Evolutionary conservation across 2,113 vertebrate species (phyloP).

Genomic region (Gymnarchus niloticus): DNA sequence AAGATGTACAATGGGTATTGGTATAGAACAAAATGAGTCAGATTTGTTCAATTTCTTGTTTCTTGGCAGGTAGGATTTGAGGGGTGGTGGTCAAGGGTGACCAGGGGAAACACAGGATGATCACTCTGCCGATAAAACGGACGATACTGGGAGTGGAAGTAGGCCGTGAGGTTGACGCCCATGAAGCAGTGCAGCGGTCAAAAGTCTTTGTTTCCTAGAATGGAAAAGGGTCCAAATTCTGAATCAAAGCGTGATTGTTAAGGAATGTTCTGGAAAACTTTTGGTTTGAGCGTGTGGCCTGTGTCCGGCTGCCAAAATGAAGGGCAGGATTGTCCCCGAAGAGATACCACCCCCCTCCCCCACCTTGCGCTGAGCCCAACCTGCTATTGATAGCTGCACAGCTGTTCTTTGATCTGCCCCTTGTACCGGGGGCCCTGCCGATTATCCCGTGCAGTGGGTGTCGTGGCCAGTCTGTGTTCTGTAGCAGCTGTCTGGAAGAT

Average conservation of each 20-base stretch:
- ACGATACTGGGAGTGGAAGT: not conserved
- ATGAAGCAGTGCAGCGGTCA: not conserved
- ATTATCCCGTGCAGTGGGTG: slow-evolving; percentile 12
- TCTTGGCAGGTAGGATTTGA: not conserved
- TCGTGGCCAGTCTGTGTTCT: not conserved
- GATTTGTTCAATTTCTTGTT: not conserved
- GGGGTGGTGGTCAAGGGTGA: not conserved
- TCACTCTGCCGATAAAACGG: not conserved
- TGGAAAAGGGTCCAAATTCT: slow-evolving; percentile 1
- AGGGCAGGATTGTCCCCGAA: slow-evolving; percentile 3
- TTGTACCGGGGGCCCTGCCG: not conserved
- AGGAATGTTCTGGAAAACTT: not conserved
- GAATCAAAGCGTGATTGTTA: not conserved
- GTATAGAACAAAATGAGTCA: not conserved
- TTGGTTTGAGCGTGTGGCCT: not conserved
- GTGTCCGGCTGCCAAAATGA: not conserved
- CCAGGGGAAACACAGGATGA: not conserved
- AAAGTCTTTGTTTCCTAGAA: slow-evolving; percentile 9
- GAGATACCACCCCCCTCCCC: not conserved
- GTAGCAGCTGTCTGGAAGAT: not conserved
- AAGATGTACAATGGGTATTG: not conserved
- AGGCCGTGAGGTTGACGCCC: not conserved
- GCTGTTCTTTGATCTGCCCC: slow-evolving; percentile 23
- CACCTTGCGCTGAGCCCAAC: not conserved
- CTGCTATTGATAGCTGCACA: not conserved